Evolutionary conservation across 2,888 invertebrate genomes (phyloP), one percentile per base, ranked within the genome.

Genomic region (Zygaena filipendulae): DNA sequence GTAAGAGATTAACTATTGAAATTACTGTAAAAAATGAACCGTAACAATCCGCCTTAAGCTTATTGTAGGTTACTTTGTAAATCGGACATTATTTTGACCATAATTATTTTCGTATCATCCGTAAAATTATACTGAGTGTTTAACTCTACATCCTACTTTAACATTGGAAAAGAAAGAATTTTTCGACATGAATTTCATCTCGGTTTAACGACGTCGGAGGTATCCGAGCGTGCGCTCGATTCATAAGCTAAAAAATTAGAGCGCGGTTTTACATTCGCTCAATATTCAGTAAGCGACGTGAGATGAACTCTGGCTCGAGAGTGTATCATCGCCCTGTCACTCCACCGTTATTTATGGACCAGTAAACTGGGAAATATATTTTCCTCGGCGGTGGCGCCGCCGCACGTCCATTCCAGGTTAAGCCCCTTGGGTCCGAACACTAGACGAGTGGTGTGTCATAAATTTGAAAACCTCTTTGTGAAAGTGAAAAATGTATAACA

Each of bases 341-440:
- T 77, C 72, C 59, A 57, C 62, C 45, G 70, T 75, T 77, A 79
- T 79, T 79, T 79, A 77, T 77, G 72, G 63, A 58, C 66, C 71
- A 75, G 77, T 77, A 72, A 77, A 77, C 77, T 74, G 71, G 71
- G 63, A 79, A 74, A 79, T 77, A 75, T 75, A 77, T 77, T 72
- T 75, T 75, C 64, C 66, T 62, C 69, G 56, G 57, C 59, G 61
- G 55, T 69, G 66, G 62, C 62, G n/a, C n/a, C n/a, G n/a, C n/a
- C n/a, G n/a, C 63, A 59, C 70, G 74, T 75, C 77, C 72, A 71
- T 75, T 72, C 59, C 74, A 75, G 77, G 72, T 72, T 72, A 72
- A 75, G 60, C 71, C 77, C 70, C 75, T 68, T 63, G 71, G 75
- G 74, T 62, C 63, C 52, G 58, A 55, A 57, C 61, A 66, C 72